A percentile compares a stretch with the other conserved stretches of the same genome.
Evolutionary conservation across 2,888 invertebrate species (phyloP).

Genomic region (Minunthozetes semirufus): DNA sequence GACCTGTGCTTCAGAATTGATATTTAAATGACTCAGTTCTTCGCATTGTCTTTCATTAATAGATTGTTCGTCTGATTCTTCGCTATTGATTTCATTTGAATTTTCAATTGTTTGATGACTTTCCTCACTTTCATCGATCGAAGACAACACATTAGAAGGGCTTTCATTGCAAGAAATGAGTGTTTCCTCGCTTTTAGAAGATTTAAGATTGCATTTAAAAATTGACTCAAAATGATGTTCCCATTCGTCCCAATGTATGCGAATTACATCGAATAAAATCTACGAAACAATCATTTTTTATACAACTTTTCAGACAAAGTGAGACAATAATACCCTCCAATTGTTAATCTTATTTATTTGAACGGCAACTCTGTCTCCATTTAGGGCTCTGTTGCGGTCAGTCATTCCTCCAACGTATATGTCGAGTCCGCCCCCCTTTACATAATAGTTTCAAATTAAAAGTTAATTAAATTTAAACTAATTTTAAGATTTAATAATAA

Average conservation of each 20-base stretch:
- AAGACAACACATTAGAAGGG: background rate
- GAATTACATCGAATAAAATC: constrained; percentile 19
- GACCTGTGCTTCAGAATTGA: constrained; percentile 57
- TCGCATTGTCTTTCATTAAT: background rate
- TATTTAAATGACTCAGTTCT: constrained; percentile 47
- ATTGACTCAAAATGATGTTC: constrained; percentile 7
- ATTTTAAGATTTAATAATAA: background rate
- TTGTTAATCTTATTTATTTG: constrained; percentile 56
- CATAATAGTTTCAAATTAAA: background rate
- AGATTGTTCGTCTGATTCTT: background rate
- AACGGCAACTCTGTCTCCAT: constrained; percentile 87
- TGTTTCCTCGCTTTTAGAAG: background rate
- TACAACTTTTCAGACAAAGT: background rate
- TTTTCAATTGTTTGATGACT: background rate
- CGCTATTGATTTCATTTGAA: background rate
- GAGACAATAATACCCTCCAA: constrained; percentile 47
- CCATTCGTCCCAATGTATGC: constrained; percentile 32
- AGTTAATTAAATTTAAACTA: background rate
- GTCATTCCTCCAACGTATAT: constrained; percentile 63
- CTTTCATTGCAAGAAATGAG: background rate
- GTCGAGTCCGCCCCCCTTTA: constrained; percentile 59
- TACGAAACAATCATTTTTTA: background rate
- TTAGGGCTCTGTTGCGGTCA: constrained; percentile 82
- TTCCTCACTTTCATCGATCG: background rate
- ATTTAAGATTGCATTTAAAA: background rate